These are phyloP conservation scores for Pachycephala philippinensis DNA, from an alignment of 2,113 vertebrate genomes.

Conservation along the genomic window DNA sequence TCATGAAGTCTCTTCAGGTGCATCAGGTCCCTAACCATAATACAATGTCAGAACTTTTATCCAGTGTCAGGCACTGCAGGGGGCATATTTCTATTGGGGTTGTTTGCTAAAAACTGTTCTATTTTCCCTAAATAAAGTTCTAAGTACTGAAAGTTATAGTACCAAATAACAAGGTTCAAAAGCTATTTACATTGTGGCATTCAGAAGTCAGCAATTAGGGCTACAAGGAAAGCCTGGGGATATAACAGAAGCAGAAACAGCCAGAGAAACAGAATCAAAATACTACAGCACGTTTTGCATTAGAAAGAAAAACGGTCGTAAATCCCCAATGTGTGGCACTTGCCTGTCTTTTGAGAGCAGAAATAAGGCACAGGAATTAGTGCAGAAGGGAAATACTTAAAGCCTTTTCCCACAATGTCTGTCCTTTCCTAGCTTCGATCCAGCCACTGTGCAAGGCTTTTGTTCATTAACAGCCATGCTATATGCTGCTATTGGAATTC, in stretches of 20 bases:
- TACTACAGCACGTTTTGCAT: neutral
- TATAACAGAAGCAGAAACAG: neutral
- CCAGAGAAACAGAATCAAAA: neutral
- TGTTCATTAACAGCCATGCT: neutral
- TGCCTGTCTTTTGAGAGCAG: neutral
- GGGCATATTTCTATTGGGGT: neutral
- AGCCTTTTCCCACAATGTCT: neutral
- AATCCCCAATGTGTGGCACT: neutral
- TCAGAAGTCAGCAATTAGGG: neutral
- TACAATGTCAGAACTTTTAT: neutral
- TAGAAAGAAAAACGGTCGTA: slow-evolving; percentile 1
- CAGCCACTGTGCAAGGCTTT: neutral
- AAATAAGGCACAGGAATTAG: neutral
- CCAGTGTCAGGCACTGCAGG: neutral
- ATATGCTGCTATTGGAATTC: neutral
- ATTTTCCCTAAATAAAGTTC: neutral
- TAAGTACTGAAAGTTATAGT: neutral
- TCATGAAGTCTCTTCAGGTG: neutral
- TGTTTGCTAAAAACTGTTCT: neutral
- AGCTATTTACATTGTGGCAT: neutral
- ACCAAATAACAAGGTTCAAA: neutral
- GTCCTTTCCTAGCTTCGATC: neutral
- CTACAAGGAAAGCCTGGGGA: neutral
- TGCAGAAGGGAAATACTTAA: neutral
- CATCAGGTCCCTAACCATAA: neutral